Percentiles rank a stretch among this genome's conserved stretches.
Conservation (phyloP, 2,113 vertebrate species). For the Chionis minor region DNA sequence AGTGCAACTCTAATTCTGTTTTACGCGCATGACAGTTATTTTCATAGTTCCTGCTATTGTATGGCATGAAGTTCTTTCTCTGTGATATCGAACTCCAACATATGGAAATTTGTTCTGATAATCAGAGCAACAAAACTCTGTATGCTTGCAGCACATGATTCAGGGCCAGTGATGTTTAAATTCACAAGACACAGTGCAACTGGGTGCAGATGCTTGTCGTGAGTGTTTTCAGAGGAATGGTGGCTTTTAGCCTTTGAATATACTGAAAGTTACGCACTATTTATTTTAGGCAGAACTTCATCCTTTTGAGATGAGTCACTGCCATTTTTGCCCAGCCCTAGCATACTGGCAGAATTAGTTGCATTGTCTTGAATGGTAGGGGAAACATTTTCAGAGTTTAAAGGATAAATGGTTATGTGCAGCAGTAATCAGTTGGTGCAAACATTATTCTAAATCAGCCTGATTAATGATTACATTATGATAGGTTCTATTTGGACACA, state of each 20-base stretch:
- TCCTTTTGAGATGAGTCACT: neutral
- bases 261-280: neutral
- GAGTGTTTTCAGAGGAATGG: neutral
- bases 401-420: neutral
- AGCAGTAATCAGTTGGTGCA: constrained; percentile 26
- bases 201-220: neutral
- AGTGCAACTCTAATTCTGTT: neutral
- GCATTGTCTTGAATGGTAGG: constrained; percentile 21
- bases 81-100: neutral
- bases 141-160: neutral
- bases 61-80: neutral
- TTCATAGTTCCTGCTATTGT: neutral
- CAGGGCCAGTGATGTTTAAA: neutral
- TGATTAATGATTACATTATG: constrained; percentile 35
- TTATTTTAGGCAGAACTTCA: neutral
- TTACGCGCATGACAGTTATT: neutral
- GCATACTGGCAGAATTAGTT: neutral
- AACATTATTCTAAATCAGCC: constrained; percentile 14
- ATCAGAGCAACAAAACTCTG: neutral
- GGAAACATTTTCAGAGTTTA: constrained; percentile 16
- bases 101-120: neutral
- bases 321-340: neutral
- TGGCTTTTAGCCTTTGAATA: neutral
- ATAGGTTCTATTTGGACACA: constrained; percentile 7
- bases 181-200: neutral